Base-by-base conservation (phyloP, 2,113 vertebrate genomes). In the Mirounga angustirostris region DNA sequence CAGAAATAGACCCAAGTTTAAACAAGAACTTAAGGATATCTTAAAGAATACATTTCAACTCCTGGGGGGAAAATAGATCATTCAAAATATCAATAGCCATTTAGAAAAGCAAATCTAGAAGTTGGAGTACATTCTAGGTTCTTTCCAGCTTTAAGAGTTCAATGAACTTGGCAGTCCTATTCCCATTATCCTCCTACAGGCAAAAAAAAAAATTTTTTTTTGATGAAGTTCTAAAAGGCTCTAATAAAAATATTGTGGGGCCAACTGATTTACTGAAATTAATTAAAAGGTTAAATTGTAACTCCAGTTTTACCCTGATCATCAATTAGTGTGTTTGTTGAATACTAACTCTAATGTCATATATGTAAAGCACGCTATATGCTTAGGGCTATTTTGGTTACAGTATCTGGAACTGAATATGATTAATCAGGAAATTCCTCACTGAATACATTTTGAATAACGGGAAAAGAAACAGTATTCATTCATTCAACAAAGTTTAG, bases 41-140 rank as follows among this genome's bases (percentile, higher is more conserved):
- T 82, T 56, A 87, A 95, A 87, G 63, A n/a, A 69, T 61, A 15
- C 26, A 84, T 43, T n/a, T 80, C 18, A 82, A 90, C 76, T 82
- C 28, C 18, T 69, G 28, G 4, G 26, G 18, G 71, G 9, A 56
- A 36, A 63, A 43, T 0, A 92, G 24, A 74, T 81, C n/a, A 79
- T 52, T 91, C 3, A 79, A 65, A 94, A 59, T 59, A 92, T 73
- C 11, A 89, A 84, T 5, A 84, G 2, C 12, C 13, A 84, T 43
- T 78, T 63, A 79, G 54, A 97, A 83, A 88, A 95, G 52, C 28
- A 83, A 87, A 84, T 33, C 36, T 89, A 40, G 26, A 94, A 73
- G 50, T 1, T 74, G 33, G 33, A 56, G 33, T 65, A 43, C 13
- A 91, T 54, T 80, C 52, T 83, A 92, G 36, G 21, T 9, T 74